Conservation (phyloP, 92 coral and sea anemone genomes). For the Epizoanthus ramosus region DNA sequence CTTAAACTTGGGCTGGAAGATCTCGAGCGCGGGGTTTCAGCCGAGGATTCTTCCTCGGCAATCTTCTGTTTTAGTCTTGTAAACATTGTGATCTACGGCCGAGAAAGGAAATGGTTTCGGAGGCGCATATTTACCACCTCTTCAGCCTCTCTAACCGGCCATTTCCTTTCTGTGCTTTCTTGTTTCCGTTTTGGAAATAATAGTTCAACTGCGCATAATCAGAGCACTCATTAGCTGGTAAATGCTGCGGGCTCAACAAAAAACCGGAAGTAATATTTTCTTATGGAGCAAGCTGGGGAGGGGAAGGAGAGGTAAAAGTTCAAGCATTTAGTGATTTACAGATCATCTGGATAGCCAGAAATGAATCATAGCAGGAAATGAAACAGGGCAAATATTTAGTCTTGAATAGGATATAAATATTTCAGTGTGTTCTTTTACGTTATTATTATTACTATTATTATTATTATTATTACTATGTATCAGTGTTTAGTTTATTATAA, state of each 20-base stretch:
- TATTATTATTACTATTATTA: no score
- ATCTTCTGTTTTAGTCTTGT: constrained; percentile 96
- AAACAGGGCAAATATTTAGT: no score
- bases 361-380: no score
- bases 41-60: constrained; percentile 93
- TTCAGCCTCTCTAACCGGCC: constrained; percentile 29
- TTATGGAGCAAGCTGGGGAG: not conserved
- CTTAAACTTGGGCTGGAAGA: constrained; percentile 83
- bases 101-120: constrained; percentile 2
- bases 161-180: constrained; percentile 29
- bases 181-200: constrained; percentile 4
- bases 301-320: no score
- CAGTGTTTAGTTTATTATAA: no score
- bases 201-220: constrained; percentile 30
- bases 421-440: no score
- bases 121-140: constrained; percentile 8
- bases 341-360: no score
- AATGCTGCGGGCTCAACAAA: constrained; percentile 21
- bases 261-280: constrained; percentile 25
- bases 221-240: not conserved
- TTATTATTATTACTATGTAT: no score
- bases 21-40: constrained; percentile 73
- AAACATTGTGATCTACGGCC: constrained; percentile 67
- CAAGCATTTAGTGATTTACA: no score
- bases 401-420: no score